Percentiles rank a stretch among this genome's conserved stretches.
These are phyloP conservation scores for Gymnopithys bicolor DNA, from an alignment of 2,797 vertebrate species.

Conservation along the genomic window DNA sequence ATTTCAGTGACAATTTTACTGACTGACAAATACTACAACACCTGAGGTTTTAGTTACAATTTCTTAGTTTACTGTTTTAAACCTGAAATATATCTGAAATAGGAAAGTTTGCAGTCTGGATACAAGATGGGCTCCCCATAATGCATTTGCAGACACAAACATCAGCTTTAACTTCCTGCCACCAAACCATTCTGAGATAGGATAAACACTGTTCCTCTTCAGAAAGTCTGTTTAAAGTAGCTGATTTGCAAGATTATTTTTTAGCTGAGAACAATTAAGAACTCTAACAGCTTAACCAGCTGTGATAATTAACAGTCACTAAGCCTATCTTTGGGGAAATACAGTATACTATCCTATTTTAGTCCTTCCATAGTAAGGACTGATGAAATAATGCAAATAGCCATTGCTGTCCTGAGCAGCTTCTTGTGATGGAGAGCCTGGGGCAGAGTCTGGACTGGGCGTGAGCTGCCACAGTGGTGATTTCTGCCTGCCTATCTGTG, in stretches of 20 bases:
- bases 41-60: not conserved
- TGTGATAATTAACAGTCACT: not conserved
- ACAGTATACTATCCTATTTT: not conserved
- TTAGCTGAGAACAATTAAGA: not conserved
- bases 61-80: not conserved
- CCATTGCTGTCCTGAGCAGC: not conserved
- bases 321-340: not conserved
- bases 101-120: not conserved
- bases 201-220: not conserved
- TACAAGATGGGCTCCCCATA: not conserved
- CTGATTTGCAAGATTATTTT: not conserved
- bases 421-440: not conserved
- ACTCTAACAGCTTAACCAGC: not conserved
- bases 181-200: not conserved
- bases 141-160: not conserved
- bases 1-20: not conserved
- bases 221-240: not conserved
- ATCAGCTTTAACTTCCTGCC: not conserved
- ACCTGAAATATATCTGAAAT: not conserved
- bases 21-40: not conserved
- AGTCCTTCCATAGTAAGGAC: not conserved
- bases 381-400: not conserved
- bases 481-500: fast-evolving
- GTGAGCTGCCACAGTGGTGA: fast-evolving
- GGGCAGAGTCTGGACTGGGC: not conserved